phyloP scores from a whole-genome alignment of 2,888 invertebrate species.

The Odontocolon sp. region DNA sequence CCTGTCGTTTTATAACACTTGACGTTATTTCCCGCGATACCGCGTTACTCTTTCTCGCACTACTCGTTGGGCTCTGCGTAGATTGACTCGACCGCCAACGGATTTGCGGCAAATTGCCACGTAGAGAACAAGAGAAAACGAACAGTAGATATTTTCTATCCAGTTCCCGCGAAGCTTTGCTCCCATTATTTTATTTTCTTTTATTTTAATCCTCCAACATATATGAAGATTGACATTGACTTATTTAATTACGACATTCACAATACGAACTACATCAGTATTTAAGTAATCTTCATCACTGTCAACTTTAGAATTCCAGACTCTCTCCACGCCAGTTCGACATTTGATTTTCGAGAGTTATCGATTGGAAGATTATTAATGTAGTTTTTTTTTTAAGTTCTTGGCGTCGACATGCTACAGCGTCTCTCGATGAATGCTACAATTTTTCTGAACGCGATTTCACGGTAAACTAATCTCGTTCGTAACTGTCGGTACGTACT shows the following conservation, averaged over 20 bases:
- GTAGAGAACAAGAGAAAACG: constrained; percentile 13
- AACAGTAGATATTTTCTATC: constrained; percentile 16
- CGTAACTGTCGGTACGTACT: constrained; percentile 26
- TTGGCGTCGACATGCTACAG: too few species aligned
- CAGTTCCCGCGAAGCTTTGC: constrained; percentile 15
- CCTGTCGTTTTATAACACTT: constrained; percentile 59
- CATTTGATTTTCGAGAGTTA: too few species aligned
- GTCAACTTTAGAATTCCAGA: too few species aligned
- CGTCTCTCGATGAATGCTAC: background rate
- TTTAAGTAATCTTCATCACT: too few species aligned
- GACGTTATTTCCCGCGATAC: constrained; percentile 55
- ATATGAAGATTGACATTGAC: constrained; percentile 4
- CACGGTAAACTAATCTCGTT: constrained; percentile 5
- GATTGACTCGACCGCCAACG: constrained; percentile 48
- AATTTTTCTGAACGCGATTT: constrained; percentile 18
- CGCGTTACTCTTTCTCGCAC: constrained; percentile 41
- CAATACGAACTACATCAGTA: too few species aligned
- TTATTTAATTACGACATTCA: too few species aligned
- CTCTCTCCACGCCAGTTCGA: too few species aligned
- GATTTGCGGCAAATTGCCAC: constrained; percentile 51
- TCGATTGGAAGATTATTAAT: too few species aligned
- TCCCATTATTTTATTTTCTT: constrained; percentile 14
- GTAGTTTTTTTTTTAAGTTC: too few species aligned
- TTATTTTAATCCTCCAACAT: background rate
- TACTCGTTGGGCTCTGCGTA: constrained; percentile 14